Base-by-base conservation (phyloP, 2,113 vertebrate species). In the Fukomys damarensis region DNA sequence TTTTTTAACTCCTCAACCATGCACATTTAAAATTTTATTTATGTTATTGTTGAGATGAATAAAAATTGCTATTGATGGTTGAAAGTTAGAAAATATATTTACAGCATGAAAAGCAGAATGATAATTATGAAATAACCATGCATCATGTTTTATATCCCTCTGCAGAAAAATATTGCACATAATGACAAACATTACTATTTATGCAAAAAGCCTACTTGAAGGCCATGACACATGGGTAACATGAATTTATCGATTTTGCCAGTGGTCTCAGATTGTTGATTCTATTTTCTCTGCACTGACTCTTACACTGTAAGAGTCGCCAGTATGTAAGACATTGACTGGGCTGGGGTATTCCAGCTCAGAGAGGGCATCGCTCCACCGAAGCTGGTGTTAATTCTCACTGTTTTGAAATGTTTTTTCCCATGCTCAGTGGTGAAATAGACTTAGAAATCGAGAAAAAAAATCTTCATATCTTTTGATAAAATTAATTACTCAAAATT, bases 331-430 rank as follows among this genome's bases (percentile, higher is more conserved):
- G 41, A 68, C 65, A 59, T 9, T 56, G 52, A 30, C 74, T 95
- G 41, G 41, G 49, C 28, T 83, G 49, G 3, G 2, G 17, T 89
- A 46, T 38, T 56, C 66, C n/a, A 70, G 65, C 43, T 88, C 30
- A 81, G 72, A 77, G 43, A 61, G 43, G 20, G 43, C n/a, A 10
- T 46, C 54, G 9, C 16, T 93, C 77, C 49, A 76, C 2, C 1
- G 14, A 89, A 56, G 38, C 12, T 19, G 3, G 43, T 22, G 14
- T 19, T 49, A 56, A 61, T 52, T 58, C 93, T 86, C 63, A 46
- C 41, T 63, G 4, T 74, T 97, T 94, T 94, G 74, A 93, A 92
- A 81, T 79, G 56, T 86, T 76, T 13, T 95, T 63, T 91, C 82
- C 61, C 38, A 24, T n/a, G 4, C 4, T 65, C 43, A 83, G 56